Percentiles rank a stretch among this genome's conserved stretches.
Conservation (phyloP, 2,888 invertebrate species). For the Drosophila robusta region DNA sequence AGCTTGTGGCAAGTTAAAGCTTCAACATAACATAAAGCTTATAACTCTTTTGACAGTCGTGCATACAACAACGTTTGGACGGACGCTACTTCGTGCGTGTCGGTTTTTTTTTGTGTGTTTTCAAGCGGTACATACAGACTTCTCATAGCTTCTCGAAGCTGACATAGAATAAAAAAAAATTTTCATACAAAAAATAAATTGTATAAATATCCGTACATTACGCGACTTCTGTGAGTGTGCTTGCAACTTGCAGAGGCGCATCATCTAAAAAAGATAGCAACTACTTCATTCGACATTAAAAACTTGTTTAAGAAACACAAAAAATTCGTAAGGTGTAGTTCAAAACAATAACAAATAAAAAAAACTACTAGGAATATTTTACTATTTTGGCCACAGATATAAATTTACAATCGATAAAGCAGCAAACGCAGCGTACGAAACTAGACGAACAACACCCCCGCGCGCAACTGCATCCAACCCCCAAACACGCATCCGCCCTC, state of each 20-base stretch:
- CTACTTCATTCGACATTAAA: not conserved
- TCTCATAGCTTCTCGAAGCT: constrained; percentile 17
- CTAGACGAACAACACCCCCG: constrained; percentile 12
- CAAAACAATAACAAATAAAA: not conserved
- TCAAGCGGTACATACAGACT: constrained; percentile 55
- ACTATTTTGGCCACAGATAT: constrained; percentile 27
- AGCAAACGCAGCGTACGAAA: constrained; percentile 22
- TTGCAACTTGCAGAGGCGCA: not conserved
- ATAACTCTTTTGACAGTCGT: constrained; percentile 52
- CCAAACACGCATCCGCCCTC: not conserved
- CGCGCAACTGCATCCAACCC: constrained; percentile 34
- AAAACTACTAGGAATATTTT: not conserved
- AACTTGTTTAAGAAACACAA: constrained; percentile 1
- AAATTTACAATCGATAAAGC: constrained; percentile 39
- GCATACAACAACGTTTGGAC: constrained; percentile 49
- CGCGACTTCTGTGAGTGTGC: not conserved
- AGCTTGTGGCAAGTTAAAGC: constrained; percentile 71
- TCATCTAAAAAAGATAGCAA: not conserved
- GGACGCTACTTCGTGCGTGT: constrained; percentile 50
- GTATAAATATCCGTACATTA: not conserved
- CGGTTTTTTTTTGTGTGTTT: constrained; percentile 47
- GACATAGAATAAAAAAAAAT: constrained; percentile 2
- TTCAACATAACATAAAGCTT: constrained; percentile 39
- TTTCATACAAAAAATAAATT: not conserved
- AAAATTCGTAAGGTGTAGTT: constrained; percentile 6